Evolutionary conservation across 2,797 vertebrate genomes (phyloP).

Genomic region (Brachymystax lenok): DNA sequence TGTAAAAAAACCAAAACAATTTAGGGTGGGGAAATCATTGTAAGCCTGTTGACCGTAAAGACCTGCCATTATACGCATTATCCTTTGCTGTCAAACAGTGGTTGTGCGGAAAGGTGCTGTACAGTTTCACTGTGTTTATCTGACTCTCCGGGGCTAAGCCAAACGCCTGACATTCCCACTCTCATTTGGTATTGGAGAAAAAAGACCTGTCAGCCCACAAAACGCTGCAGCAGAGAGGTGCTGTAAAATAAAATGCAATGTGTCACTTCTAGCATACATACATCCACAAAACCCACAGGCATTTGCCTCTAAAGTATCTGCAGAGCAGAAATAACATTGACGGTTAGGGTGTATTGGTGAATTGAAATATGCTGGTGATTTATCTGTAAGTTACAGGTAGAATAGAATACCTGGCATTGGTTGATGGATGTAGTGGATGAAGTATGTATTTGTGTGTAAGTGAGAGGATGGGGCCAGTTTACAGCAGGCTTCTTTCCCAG

Average conservation of each 20-base stretch:
- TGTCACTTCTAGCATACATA: slow-evolving; percentile 31
- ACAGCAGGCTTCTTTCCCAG: slow-evolving; percentile 49
- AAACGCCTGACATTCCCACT: slow-evolving; percentile 30
- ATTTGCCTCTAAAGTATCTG: slow-evolving; percentile 11
- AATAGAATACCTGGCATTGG: neutral
- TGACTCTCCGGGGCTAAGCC: slow-evolving; percentile 30
- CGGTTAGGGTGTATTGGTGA: slow-evolving; percentile 1
- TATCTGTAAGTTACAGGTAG: neutral
- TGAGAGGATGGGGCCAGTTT: slow-evolving; percentile 35
- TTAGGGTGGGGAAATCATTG: slow-evolving; percentile 46
- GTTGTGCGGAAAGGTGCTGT: slow-evolving; percentile 8
- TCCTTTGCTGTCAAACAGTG: neutral
- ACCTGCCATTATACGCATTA: neutral
- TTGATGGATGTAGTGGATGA: neutral
- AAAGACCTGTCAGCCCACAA: slow-evolving; percentile 29
- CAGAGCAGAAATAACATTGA: neutral
- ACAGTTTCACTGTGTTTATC: slow-evolving; percentile 53
- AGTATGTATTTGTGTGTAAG: neutral
- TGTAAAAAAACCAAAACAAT: slow-evolving; percentile 13
- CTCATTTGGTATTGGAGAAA: slow-evolving; percentile 29
- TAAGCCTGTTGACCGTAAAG: slow-evolving; percentile 24
- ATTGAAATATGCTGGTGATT: slow-evolving; percentile 15
- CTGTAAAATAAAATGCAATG: slow-evolving; percentile 33
- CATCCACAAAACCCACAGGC: slow-evolving; percentile 10
- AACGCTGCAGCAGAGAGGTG: neutral